These are phyloP conservation scores for Ursus arctos DNA, from an alignment of 2,113 vertebrate genomes.

Conservation along the genomic window DNA sequence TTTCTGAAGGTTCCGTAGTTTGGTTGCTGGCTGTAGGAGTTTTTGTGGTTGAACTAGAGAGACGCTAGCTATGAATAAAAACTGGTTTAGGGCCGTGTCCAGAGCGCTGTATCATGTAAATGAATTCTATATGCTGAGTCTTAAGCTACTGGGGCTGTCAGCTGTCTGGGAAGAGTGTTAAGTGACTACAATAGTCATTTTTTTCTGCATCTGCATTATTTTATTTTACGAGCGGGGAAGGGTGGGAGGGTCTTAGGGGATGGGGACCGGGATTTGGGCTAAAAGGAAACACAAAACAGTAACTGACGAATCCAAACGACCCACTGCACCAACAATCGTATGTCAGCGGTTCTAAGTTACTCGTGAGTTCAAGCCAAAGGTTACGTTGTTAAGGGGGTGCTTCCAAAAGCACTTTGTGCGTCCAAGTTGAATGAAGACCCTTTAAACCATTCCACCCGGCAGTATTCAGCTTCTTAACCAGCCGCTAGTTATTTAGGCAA, in stretches of 20 bases:
- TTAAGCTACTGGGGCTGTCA: conserved; percentile 93
- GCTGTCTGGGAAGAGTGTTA: conserved; percentile 94
- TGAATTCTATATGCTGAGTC: conserved; percentile 94
- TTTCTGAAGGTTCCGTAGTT: conserved; percentile 96
- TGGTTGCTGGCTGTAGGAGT: conserved; percentile 96
- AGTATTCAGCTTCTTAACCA: conserved; percentile 92
- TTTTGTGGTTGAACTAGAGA: conserved; percentile 96
- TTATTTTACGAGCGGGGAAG: conserved; percentile 86
- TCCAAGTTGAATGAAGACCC: conserved; percentile 89
- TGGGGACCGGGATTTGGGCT: conserved; percentile 83
- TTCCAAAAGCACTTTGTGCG: conserved; percentile 86
- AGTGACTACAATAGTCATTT: conserved; percentile 93
- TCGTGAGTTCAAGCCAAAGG: conserved; percentile 95
- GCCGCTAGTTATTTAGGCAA: conserved; percentile 92
- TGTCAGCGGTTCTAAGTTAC: conserved; percentile 91
- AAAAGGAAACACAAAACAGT: conserved; percentile 78
- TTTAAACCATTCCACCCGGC: conserved; percentile 91
- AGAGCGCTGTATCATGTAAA: conserved; percentile 95
- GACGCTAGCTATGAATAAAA: conserved; percentile 93
- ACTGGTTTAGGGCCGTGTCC: conserved; percentile 91
- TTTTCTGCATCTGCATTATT: conserved; percentile 90
- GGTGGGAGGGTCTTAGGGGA: conserved; percentile 80
- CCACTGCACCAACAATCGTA: conserved; percentile 89
- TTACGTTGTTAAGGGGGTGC: conserved; percentile 89
- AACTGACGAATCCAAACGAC: conserved; percentile 88